phyloP scores from a whole-genome alignment of 2,113 vertebrate genomes.

The Chaetodon auriga region DNA sequence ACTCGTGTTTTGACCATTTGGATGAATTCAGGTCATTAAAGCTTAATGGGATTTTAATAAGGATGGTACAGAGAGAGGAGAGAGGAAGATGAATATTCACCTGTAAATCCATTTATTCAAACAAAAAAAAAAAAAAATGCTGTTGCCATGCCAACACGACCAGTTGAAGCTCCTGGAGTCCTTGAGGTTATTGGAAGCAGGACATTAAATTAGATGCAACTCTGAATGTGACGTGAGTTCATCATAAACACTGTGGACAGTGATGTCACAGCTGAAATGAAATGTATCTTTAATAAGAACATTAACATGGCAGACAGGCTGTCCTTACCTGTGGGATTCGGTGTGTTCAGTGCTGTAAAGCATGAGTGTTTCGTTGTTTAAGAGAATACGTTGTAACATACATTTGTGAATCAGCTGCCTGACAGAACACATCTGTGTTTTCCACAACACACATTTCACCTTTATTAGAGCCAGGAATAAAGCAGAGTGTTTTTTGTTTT shows the following conservation, averaged over 20 bases:
- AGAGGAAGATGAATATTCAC: constrained; percentile 18
- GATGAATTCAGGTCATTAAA: constrained; percentile 46
- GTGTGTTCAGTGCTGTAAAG: background rate
- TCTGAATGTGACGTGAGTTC: constrained; percentile 35
- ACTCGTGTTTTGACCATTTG: constrained; percentile 28
- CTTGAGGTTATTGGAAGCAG: constrained; percentile 33
- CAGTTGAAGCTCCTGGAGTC: constrained; percentile 6
- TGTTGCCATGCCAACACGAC: constrained; percentile 63
- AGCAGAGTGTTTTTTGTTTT: no score
- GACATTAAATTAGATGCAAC: constrained; percentile 32
- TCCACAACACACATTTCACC: background rate
- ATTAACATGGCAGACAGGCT: background rate
- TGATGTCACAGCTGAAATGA: background rate
- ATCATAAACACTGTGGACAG: background rate
- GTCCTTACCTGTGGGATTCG: background rate
- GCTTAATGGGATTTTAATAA: constrained; percentile 58
- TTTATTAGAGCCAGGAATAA: no score
- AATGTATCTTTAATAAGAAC: background rate
- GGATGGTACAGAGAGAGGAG: constrained; percentile 11
- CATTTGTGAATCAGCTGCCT: background rate
- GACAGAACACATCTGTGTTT: background rate
- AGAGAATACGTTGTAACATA: background rate
- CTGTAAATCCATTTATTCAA: constrained; percentile 25
- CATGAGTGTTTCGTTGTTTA: background rate
- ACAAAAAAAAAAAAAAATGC: constrained; percentile 1